A percentile compares a stretch with the other conserved stretches of the same genome.
Conservation (phyloP, 2,797 vertebrate genomes). For the Sebastes taczanowskii region DNA sequence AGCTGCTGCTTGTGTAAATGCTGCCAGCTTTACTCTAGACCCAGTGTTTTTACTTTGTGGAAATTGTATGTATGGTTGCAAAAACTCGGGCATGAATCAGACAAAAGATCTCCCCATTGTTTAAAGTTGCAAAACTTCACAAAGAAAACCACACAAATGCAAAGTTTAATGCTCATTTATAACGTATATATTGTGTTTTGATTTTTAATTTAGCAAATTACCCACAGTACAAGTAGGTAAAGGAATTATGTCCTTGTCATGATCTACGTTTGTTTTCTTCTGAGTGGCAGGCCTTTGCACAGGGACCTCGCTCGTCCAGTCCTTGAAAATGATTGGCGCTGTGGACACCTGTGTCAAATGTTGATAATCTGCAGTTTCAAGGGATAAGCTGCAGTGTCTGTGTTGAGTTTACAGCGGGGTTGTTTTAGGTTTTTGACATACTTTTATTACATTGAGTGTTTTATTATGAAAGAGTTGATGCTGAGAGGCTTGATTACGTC, state of each 20-base stretch:
- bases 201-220: not conserved
- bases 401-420: constrained; percentile 16
- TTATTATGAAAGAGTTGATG: constrained; percentile 43
- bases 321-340: constrained; percentile 24
- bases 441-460: constrained; percentile 17
- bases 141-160: not conserved
- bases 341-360: constrained; percentile 8
- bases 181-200: not conserved
- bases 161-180: not conserved
- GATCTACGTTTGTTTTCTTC: constrained; percentile 8
- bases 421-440: constrained; percentile 26
- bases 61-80: not conserved
- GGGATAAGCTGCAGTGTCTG: constrained; percentile 37
- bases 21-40: not conserved
- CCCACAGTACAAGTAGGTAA: not conserved
- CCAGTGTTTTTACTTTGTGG: not conserved
- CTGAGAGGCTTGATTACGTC: constrained; percentile 45
- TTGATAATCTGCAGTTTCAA: constrained; percentile 49
- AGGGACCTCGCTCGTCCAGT: not conserved
- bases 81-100: not conserved
- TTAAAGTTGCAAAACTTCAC: not conserved
- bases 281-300: not conserved
- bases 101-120: not conserved
- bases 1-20: constrained; percentile 12
- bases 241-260: not conserved